A percentile compares a stretch with the other conserved stretches of the same genome.
Conservation (phyloP, 2,113 vertebrate genomes). For the Chlorodrepanis virens region DNA sequence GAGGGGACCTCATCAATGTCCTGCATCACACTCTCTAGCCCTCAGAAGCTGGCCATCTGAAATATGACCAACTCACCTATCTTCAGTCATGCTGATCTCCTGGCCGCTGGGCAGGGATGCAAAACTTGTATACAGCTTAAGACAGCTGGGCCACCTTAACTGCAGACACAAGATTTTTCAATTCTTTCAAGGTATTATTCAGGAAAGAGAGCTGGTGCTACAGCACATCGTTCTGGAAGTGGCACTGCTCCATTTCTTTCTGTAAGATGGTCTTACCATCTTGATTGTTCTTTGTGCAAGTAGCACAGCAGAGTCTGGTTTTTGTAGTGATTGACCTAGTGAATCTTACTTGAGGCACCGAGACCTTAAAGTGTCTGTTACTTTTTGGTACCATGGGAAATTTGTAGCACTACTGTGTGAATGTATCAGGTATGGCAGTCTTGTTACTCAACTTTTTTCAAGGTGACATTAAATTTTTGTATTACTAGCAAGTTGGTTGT, state of each 20-base stretch:
- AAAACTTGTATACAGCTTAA: background rate
- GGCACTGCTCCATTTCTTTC: conserved; percentile 70
- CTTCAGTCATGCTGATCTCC: background rate
- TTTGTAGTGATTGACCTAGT: background rate
- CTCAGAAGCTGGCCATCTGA: background rate
- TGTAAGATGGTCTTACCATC: conserved; percentile 53
- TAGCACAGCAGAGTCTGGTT: background rate
- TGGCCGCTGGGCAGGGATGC: background rate
- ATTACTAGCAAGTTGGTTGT: background rate
- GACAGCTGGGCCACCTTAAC: background rate
- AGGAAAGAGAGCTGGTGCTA: conserved; percentile 74
- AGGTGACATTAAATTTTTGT: background rate
- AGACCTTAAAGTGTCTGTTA: background rate
- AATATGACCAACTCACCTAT: background rate
- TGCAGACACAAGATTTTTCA: background rate
- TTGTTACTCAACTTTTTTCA: background rate
- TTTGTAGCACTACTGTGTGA: background rate
- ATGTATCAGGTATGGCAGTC: background rate
- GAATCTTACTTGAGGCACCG: background rate
- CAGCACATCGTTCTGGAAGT: conserved; percentile 71
- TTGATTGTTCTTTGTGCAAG: background rate
- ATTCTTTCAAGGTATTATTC: background rate
- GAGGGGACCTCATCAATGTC: background rate
- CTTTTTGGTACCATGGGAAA: background rate
- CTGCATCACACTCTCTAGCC: background rate